Conservation (phyloP, 2,113 vertebrate genomes). For the Entosphenus tridentatus region DNA sequence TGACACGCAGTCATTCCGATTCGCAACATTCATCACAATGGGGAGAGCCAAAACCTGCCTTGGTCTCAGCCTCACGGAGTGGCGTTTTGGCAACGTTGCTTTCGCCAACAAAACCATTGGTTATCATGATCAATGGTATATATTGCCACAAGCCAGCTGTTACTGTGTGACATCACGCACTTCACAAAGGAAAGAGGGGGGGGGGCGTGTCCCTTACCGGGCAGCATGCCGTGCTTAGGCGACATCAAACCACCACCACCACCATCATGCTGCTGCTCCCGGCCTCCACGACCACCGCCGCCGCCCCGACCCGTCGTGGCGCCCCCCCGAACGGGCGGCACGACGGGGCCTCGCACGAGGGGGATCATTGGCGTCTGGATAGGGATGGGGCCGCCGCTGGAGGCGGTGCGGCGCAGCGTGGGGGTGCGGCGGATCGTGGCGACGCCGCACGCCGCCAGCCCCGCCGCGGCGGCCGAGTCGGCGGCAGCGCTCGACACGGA, state of each 20-base stretch:
- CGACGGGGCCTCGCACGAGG: neutral
- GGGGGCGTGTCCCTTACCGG: neutral
- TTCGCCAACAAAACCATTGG: no score
- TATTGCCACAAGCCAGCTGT: no score
- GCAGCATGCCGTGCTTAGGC: neutral
- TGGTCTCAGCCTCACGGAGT: no score
- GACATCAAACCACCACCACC: neutral
- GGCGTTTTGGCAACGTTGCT: no score
- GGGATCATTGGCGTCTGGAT: conserved; percentile 6
- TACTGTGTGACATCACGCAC: no score
- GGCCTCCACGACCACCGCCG: no score
- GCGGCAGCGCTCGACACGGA: neutral
- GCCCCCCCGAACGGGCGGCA: no score
- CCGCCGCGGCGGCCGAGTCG: neutral
- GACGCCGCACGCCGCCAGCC: neutral
- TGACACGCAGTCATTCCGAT: no score
- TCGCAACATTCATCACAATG: no score
- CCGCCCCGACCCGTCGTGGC: no score
- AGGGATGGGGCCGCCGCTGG: conserved; percentile 3
- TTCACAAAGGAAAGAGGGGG: neutral
- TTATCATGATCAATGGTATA: no score
- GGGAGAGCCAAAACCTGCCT: no score
- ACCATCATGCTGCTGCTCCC: neutral
- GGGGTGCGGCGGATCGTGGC: conserved; percentile 3
- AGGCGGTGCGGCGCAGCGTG: neutral